Evolutionary conservation across 2,797 vertebrate genomes (phyloP).

Genomic region (Morus bassanus): DNA sequence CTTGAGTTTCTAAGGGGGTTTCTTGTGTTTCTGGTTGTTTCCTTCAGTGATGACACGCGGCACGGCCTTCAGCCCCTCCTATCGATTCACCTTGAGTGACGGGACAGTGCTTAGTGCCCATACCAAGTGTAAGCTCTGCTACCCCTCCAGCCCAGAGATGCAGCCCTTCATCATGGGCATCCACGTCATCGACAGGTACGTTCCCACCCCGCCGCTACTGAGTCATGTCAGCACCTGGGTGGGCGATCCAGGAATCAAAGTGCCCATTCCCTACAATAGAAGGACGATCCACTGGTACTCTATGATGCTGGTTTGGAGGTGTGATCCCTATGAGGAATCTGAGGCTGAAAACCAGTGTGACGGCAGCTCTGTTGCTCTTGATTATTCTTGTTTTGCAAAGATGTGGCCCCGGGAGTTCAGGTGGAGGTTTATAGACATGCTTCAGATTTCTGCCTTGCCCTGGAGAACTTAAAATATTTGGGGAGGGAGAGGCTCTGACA

Average conservation of each 20-base stretch:
- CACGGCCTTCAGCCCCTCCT: slow-evolving; percentile 91
- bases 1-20: background rate
- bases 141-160: slow-evolving; percentile 90
- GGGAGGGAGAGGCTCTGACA: background rate
- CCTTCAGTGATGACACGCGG: slow-evolving; percentile 91
- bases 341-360: background rate
- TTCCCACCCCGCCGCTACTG: background rate
- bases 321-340: background rate
- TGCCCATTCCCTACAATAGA: background rate
- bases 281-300: background rate
- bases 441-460: background rate
- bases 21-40: background rate
- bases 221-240: background rate
- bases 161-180: slow-evolving; percentile 98
- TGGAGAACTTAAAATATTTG: background rate
- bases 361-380: background rate
- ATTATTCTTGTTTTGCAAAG: background rate
- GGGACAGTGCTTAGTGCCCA: slow-evolving; percentile 93
- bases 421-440: background rate
- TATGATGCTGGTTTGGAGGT: background rate
- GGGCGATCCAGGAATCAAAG: background rate
- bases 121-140: slow-evolving; percentile 98
- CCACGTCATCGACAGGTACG: slow-evolving; percentile 96
- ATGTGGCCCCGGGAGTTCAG: background rate
- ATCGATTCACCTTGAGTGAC: slow-evolving; percentile 91